Conservation (phyloP, 2,888 invertebrate genomes). For the Mimachlamys varia region DNA sequence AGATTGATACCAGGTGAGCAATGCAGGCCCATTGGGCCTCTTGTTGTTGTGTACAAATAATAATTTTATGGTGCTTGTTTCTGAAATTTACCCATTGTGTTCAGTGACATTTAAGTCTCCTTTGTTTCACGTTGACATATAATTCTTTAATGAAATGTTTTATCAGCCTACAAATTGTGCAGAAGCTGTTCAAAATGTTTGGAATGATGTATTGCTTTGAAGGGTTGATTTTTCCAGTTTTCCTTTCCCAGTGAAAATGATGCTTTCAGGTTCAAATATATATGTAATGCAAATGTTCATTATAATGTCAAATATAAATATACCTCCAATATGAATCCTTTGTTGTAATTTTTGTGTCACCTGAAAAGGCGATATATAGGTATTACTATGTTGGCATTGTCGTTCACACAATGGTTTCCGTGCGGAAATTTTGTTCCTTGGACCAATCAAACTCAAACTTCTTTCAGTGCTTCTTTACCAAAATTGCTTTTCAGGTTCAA, state of each 20-base stretch:
- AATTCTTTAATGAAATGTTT: not conserved
- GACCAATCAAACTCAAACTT: no score
- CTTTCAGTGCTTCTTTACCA: no score
- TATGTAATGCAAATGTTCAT: not conserved
- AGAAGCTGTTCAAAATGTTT: not conserved
- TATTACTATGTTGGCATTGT: no score
- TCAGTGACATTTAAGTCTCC: not conserved
- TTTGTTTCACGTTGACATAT: not conserved
- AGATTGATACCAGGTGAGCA: no score
- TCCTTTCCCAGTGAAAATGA: not conserved
- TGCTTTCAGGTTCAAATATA: not conserved
- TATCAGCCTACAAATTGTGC: not conserved
- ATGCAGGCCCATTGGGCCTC: no score
- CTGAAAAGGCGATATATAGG: no score
- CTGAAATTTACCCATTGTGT: not conserved
- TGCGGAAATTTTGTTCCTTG: no score
- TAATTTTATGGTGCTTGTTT: no score
- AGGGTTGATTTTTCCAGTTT: not conserved
- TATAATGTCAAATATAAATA: not conserved
- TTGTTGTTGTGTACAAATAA: no score
- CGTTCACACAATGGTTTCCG: no score
- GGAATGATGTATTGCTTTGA: not conserved
- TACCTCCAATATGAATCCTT: not conserved
- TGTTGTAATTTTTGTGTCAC: no score
- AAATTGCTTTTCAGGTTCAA: no score